phyloP scores from a whole-genome alignment of 2,888 invertebrate genomes.

The Ptychoptera albimana region DNA sequence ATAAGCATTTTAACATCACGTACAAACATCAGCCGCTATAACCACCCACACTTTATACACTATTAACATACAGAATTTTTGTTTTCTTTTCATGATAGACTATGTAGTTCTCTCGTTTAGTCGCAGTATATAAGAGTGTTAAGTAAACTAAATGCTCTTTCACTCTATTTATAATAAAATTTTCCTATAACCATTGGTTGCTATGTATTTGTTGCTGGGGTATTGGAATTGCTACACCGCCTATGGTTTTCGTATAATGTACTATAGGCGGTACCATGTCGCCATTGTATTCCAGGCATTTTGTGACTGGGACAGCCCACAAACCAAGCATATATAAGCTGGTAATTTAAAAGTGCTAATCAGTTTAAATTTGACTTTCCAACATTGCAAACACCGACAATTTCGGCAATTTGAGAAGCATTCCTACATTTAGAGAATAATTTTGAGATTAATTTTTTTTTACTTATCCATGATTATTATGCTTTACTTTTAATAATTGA shows the following conservation, averaged over 20 bases:
- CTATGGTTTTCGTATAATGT: no score
- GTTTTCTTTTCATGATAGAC: not conserved
- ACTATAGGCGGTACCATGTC: no score
- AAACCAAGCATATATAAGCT: constrained; percentile 1
- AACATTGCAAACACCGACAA: not conserved
- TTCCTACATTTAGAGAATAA: not conserved
- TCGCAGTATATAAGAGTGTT: no score
- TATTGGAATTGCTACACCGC: not conserved
- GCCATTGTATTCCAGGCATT: no score
- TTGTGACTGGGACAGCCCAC: not conserved
- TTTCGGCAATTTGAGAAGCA: not conserved
- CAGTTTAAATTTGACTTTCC: constrained; percentile 3
- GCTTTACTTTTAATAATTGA: not conserved
- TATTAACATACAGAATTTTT: not conserved
- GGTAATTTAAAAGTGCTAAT: constrained; percentile 6
- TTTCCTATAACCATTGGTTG: not conserved
- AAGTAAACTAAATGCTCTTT: not conserved
- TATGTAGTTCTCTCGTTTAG: no score
- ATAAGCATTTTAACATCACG: not conserved
- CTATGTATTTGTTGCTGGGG: not conserved
- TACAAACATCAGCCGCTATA: not conserved
- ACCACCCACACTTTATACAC: not conserved
- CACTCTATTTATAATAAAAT: not conserved
- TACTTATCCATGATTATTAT: no score
- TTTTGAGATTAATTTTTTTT: not conserved